A percentile compares a stretch with the other conserved stretches of the same genome.
phyloP scores from a whole-genome alignment of 2,888 invertebrate species.

The Synanthedon vespiformis region DNA sequence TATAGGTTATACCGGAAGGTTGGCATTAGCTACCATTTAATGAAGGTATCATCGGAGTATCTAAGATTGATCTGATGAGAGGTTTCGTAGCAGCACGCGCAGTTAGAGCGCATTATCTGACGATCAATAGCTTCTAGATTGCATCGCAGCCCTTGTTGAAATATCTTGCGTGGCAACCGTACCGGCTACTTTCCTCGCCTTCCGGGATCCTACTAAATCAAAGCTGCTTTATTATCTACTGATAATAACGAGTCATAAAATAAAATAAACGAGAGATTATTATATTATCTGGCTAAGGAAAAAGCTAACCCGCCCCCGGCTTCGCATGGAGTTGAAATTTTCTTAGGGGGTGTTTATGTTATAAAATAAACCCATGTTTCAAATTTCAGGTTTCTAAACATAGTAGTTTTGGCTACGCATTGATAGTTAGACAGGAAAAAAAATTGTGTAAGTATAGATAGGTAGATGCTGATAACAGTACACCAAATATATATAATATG shows the following conservation, averaged over 20 bases:
- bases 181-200: conserved; percentile 42
- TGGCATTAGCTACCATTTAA: conserved; percentile 51
- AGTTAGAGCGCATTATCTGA: conserved; percentile 61
- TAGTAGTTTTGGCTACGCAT: too few relatives aligned
- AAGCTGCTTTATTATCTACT: conserved; percentile 6
- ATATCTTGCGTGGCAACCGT: conserved; percentile 30
- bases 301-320: too few relatives aligned
- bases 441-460: too few relatives aligned
- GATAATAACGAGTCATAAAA: not conserved
- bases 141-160: conserved; percentile 64
- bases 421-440: too few relatives aligned
- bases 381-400: too few relatives aligned
- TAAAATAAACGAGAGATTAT: too few relatives aligned
- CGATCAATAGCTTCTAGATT: conserved; percentile 64
- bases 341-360: too few relatives aligned
- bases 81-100: conserved; percentile 53
- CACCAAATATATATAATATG: too few relatives aligned
- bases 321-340: too few relatives aligned
- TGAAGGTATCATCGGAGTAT: conserved; percentile 57
- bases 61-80: conserved; percentile 54
- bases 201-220: conserved; percentile 40
- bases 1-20: conserved; percentile 2
- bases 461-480: too few relatives aligned
- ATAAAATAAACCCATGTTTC: too few relatives aligned
- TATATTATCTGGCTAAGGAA: too few relatives aligned